A percentile compares a stretch with the other conserved stretches of the same genome.
phyloP scores from a whole-genome alignment of 2,888 invertebrate genomes.

The Plagodis pulveraria region DNA sequence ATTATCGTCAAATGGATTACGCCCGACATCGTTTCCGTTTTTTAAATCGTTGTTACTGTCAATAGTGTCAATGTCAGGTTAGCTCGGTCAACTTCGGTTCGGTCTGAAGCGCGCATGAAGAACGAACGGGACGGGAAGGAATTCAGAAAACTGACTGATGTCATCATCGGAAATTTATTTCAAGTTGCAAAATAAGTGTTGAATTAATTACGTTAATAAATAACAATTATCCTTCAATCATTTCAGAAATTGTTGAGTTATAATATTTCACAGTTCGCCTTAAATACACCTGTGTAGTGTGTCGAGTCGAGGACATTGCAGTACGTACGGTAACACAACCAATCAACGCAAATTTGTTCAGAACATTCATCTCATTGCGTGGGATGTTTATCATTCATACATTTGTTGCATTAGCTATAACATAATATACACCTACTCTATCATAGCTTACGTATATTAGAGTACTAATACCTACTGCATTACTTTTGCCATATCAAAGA shows the following conservation, averaged over 20 bases:
- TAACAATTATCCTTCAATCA: not conserved
- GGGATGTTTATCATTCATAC: slow-evolving; percentile 63
- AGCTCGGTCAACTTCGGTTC: no score
- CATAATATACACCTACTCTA: not conserved
- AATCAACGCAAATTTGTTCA: slow-evolving; percentile 52
- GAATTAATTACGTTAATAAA: slow-evolving; percentile 21
- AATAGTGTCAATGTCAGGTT: no score
- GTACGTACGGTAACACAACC: slow-evolving; percentile 55
- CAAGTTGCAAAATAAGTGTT: slow-evolving; percentile 27
- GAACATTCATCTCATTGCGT: slow-evolving; percentile 68
- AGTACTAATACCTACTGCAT: slow-evolving; percentile 12
- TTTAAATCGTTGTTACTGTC: no score
- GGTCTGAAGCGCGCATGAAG: no score
- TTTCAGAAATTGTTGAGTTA: slow-evolving; percentile 10
- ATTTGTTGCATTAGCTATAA: slow-evolving; percentile 6
- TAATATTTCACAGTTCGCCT: slow-evolving; percentile 16
- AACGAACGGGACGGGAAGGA: no score
- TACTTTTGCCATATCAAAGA: slow-evolving; percentile 22
- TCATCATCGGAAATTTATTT: slow-evolving; percentile 40
- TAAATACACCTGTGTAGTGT: slow-evolving; percentile 35
- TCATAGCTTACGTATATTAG: not conserved
- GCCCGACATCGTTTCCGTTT: no score
- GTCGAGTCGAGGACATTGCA: slow-evolving; percentile 52
- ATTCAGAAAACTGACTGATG: no score
- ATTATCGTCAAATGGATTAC: no score